Conservation (phyloP, 2,888 invertebrate species). For the Trisateles emortualis region DNA sequence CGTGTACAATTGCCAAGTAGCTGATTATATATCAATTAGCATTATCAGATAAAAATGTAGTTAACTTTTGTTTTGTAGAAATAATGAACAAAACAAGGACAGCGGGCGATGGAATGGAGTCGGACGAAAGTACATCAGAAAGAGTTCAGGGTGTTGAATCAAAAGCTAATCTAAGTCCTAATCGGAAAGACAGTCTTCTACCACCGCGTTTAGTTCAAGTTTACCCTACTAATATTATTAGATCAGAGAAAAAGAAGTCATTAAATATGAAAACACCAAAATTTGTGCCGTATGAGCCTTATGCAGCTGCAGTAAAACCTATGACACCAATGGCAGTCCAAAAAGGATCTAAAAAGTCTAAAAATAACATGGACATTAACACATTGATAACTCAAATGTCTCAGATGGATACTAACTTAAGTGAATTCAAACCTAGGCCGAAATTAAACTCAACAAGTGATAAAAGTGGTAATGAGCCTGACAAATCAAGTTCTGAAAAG, state of each 20-base stretch:
- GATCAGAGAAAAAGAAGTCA: conserved; percentile 84
- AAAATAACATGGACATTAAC: conserved; percentile 89
- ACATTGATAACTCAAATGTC: conserved; percentile 91
- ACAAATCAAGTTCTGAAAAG: conserved; percentile 72
- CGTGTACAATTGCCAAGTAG: conserved; percentile 28
- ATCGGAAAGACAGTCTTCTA: conserved; percentile 58
- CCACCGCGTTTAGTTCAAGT: conserved; percentile 73
- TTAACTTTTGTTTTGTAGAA: conserved; percentile 57
- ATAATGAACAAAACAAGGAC: conserved; percentile 85
- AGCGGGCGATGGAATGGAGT: conserved; percentile 93
- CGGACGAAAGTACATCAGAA: conserved; percentile 71
- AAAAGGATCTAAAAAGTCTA: conserved; percentile 75
- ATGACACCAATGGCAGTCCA: conserved; percentile 87
- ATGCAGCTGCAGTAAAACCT: conserved; percentile 94
- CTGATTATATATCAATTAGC: conserved; percentile 26
- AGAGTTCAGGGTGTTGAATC: conserved; percentile 40
- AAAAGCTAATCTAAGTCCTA: conserved; percentile 37
- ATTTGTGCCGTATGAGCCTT: conserved; percentile 96
- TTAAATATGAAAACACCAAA: conserved; percentile 90
- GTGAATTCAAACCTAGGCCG: conserved; percentile 85
- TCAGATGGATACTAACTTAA: conserved; percentile 88
- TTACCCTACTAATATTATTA: conserved; percentile 88
- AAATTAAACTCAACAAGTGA: conserved; percentile 71
- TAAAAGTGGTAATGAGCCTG: conserved; percentile 56
- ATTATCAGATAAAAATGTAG: conserved; percentile 17